phyloP scores from a whole-genome alignment of 1,140 invertebrate species.

The Anastrepha ludens region DNA sequence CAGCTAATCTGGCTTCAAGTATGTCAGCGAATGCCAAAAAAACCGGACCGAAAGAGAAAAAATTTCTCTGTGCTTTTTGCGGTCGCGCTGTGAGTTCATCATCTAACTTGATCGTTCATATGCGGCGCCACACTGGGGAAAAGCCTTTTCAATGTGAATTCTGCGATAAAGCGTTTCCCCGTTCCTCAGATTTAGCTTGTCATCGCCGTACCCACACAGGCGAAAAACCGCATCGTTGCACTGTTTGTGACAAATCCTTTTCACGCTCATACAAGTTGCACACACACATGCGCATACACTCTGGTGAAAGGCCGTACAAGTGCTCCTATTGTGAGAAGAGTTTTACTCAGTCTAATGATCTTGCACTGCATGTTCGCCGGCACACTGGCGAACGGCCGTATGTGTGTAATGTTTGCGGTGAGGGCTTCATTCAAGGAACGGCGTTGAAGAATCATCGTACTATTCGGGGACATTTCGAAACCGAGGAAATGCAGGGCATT shows the following conservation, averaged over 20 bases:
- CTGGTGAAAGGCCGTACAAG: slow-evolving; percentile 77
- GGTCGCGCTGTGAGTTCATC: slow-evolving; percentile 77
- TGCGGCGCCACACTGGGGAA: slow-evolving; percentile 77
- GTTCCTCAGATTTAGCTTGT: slow-evolving; percentile 69
- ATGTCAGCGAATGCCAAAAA: slow-evolving; percentile 21
- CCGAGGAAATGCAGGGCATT: neutral
- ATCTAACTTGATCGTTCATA: slow-evolving; percentile 78
- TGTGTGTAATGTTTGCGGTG: slow-evolving; percentile 69
- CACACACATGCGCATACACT: slow-evolving; percentile 79
- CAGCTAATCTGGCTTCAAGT: neutral
- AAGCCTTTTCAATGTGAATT: slow-evolving; percentile 72
- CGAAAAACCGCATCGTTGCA: slow-evolving; percentile 78
- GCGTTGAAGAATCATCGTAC: slow-evolving; percentile 69
- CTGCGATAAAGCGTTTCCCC: slow-evolving; percentile 70
- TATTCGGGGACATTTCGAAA: slow-evolving; percentile 65
- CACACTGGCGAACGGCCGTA: slow-evolving; percentile 78
- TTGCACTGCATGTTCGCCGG: slow-evolving; percentile 76
- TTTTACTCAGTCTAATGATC: slow-evolving; percentile 78
- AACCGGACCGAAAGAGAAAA: slow-evolving; percentile 38
- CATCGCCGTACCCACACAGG: slow-evolving; percentile 78
- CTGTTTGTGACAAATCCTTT: slow-evolving; percentile 75
- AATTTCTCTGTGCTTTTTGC: slow-evolving; percentile 76
- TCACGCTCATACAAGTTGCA: slow-evolving; percentile 78
- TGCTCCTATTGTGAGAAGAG: slow-evolving; percentile 78
- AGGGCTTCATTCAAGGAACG: slow-evolving; percentile 72